Percentiles rank a stretch among this genome's conserved stretches.
Conservation (phyloP, 2,888 invertebrate species). For the Eucriotettix oculatus region DNA sequence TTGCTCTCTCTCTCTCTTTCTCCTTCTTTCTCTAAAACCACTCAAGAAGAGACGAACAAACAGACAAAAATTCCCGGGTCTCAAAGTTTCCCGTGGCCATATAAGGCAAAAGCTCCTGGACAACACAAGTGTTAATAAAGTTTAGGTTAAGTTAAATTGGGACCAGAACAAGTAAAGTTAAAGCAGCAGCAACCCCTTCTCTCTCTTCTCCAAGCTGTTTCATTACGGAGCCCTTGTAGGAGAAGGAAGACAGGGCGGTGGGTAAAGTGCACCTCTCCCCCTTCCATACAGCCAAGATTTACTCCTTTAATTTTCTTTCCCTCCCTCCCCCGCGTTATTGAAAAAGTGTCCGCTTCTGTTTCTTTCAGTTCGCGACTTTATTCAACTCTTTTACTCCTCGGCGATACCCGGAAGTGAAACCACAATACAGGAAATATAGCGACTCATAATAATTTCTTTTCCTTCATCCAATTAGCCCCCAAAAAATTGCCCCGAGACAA, state of each 20-base stretch:
- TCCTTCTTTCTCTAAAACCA: too few species aligned
- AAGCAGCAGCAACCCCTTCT: not conserved
- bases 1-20: too few species aligned
- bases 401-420: too few species aligned
- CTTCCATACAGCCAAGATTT: constrained; percentile 2
- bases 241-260: not conserved
- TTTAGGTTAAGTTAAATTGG: constrained; percentile 13
- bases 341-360: constrained; percentile 8
- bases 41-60: too few species aligned
- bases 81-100: not conserved
- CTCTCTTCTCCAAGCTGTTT: constrained; percentile 4
- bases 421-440: too few species aligned
- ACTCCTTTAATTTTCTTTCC: constrained; percentile 14
- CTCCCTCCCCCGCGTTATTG: constrained; percentile 9
- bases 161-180: constrained; percentile 9
- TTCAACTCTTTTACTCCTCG: not conserved
- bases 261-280: not conserved
- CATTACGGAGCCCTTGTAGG: constrained; percentile 4
- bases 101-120: not conserved
- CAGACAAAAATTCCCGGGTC: too few species aligned
- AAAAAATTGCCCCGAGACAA: too few species aligned
- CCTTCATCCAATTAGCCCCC: too few species aligned
- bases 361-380: not conserved
- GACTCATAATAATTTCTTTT: too few species aligned
- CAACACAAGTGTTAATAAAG: constrained; percentile 10